Base-by-base conservation (phyloP, 2,888 invertebrate genomes). In the Diaperis boleti region DNA sequence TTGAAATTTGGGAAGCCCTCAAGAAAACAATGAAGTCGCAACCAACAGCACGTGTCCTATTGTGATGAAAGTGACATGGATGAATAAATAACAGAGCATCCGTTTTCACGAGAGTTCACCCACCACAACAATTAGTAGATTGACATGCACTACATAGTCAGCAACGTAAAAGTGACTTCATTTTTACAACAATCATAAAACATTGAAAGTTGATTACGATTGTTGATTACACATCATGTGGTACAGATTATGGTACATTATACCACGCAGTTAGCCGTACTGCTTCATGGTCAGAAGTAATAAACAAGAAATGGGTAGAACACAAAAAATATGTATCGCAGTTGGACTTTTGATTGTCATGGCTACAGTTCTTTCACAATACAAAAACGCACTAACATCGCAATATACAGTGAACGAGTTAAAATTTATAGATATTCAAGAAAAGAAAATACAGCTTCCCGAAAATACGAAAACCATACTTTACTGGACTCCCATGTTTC, bases 401-500 rank as follows among this genome's bases (percentile, higher is more conserved):
- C 42, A 42, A 20, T 10, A 10, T 7, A 42, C 39, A 2, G 2
- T 42, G 11, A 20, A 26, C 18, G 47, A n/a, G n/a, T n/a, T n/a
- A n/a, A n/a, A 49, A 49, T n/a, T 15, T 15, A 26, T 2, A 8
- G 49, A 31, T 33, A 17, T 33, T 31, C 7, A 7, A 14, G 7
- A 8, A 11, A 3, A 7, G 7, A n/a, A 8, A 20, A n/a, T n/a
- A n/a, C n/a, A n/a, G n/a, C n/a, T n/a, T n/a, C 20, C 42, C 5
- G 11, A 26, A 45, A 29, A 10, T 3, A 26, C 39, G n/a, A 68
- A 72, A 59, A 66, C 62, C 20, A 72, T 76, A 14, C 59, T 76
- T 8, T 76, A 72, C 62, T 76, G 72, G 72, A 69, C 69, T 4
- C 65, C 64, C 5, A 72, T 75, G 70, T 74, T 71, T 8, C 57